Conservation (phyloP, 2,113 vertebrate genomes). For the Andinoacara biseriatus region DNA sequence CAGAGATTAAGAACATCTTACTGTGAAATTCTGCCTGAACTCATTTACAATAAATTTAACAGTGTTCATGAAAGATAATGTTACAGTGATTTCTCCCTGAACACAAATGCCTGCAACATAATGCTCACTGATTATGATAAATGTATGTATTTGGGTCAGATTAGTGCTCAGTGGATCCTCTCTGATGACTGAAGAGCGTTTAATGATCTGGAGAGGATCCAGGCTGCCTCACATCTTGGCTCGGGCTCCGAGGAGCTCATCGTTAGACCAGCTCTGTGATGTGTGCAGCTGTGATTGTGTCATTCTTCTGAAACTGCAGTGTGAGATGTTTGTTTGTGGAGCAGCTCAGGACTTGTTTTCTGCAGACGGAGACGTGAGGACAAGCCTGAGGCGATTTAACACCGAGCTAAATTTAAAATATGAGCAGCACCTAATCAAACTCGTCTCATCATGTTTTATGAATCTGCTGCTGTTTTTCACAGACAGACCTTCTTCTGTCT, state of each 20-base stretch:
- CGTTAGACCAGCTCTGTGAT: not conserved
- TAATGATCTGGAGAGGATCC: conserved; percentile 6
- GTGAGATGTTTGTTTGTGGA: not conserved
- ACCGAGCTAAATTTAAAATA: conserved; percentile 1
- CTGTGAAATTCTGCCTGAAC: not conserved
- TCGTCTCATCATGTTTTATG: not conserved
- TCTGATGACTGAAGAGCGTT: not conserved
- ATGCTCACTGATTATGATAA: not conserved
- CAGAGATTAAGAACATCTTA: accelerated
- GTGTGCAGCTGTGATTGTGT: not conserved
- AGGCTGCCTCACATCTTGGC: not conserved
- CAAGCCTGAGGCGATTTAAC: not conserved
- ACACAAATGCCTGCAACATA: not conserved
- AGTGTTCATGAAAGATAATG: not conserved
- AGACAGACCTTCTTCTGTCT: not conserved
- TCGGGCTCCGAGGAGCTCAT: not conserved
- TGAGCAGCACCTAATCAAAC: not conserved
- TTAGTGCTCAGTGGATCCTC: not conserved
- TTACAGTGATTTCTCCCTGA: not conserved
- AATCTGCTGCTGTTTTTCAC: not conserved
- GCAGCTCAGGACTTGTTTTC: conserved; percentile 5
- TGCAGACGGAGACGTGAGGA: not conserved
- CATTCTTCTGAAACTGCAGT: not conserved
- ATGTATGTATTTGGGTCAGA: not conserved
- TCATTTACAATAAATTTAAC: not conserved